Evolutionary conservation across 2,888 invertebrate genomes (phyloP), one percentile per base, ranked within the genome.

Genomic region (Hirtodrosophila alboralis): DNA sequence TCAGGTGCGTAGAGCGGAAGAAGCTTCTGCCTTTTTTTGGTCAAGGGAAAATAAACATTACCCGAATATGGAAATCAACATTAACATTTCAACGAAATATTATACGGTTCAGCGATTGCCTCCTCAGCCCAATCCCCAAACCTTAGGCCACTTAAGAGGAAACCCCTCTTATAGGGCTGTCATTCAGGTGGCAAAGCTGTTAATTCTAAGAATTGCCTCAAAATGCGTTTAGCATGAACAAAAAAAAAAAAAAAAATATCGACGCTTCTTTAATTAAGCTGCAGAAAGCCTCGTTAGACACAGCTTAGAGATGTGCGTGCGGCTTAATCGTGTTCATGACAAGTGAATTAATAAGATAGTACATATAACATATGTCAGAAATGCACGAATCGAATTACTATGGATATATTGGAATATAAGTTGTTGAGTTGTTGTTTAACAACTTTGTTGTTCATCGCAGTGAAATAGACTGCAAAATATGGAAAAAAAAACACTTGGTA

Each of bases 61-160:
- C 48, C 48, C 53, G 49, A 33, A 43, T 78, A 75, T 77, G 80
- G 65, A 65, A 75, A 80, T 80, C 30, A 52, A 51, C 33, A 58
- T 52, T 44, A 34, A 45, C 43, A 64, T 60, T 70, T 69, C 41
- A 67, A 52, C 45, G 54, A 58, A 70, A 71, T 60, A 76, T 76
- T 78, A 76, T 78, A 78, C 47, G 76, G 64, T 57, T 75, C 75
- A 75, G 76, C 67, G 60, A 81, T 41, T 53, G 41, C 28, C 38
- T 48, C 41, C 66, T 30, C 28, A 37, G 43, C 26, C 31, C 30
- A 33, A 13, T 18, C 13, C 28, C 28, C n/a, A n/a, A 10, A 21
- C 9, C 53, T 5, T 12, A 23, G 6, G 0, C 1, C 2, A 1
- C 33, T 23, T 23, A 23, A 23, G 2, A 23, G 23, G 23, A 23